These are phyloP conservation scores for Drosophila serrata DNA, from an alignment of 1,140 invertebrate species.

Conservation along the genomic window DNA sequence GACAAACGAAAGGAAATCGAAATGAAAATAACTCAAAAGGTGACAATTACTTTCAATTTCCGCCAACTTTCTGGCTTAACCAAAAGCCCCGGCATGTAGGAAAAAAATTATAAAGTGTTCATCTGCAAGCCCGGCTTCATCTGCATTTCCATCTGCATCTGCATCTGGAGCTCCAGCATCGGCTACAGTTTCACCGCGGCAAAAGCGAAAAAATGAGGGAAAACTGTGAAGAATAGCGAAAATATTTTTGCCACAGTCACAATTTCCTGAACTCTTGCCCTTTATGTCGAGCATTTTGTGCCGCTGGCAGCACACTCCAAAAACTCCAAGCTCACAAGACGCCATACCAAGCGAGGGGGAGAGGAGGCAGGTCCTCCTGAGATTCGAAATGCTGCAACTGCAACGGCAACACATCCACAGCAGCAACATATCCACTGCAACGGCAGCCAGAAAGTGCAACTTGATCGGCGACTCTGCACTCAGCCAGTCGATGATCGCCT, in stretches of 20 bases:
- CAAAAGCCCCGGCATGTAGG: constrained; percentile 24
- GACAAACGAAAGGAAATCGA: constrained; percentile 23
- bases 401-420: constrained; percentile 19
- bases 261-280: constrained; percentile 81
- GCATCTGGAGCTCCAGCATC: constrained; percentile 25
- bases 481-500: constrained; percentile 62
- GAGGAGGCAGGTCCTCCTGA: constrained; percentile 12
- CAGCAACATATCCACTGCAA: constrained; percentile 28
- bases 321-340: constrained; percentile 13
- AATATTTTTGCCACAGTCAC: constrained; percentile 76
- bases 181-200: constrained; percentile 66
- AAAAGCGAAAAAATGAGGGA: constrained; percentile 24
- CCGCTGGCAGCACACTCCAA: constrained; percentile 69
- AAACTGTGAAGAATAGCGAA: constrained; percentile 47
- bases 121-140: constrained; percentile 27
- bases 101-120: constrained; percentile 26
- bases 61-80: constrained; percentile 42
- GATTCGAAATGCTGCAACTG: constrained; percentile 60
- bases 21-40: constrained; percentile 61
- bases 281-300: constrained; percentile 79
- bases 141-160: constrained; percentile 33
- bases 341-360: constrained; percentile 8
- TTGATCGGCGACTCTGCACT: constrained; percentile 56
- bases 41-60: constrained; percentile 83
- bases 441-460: constrained; percentile 73